A percentile compares a stretch with the other conserved stretches of the same genome.
Evolutionary conservation across 2,113 vertebrate genomes (phyloP).

Genomic region (Gorsachius goisagi): DNA sequence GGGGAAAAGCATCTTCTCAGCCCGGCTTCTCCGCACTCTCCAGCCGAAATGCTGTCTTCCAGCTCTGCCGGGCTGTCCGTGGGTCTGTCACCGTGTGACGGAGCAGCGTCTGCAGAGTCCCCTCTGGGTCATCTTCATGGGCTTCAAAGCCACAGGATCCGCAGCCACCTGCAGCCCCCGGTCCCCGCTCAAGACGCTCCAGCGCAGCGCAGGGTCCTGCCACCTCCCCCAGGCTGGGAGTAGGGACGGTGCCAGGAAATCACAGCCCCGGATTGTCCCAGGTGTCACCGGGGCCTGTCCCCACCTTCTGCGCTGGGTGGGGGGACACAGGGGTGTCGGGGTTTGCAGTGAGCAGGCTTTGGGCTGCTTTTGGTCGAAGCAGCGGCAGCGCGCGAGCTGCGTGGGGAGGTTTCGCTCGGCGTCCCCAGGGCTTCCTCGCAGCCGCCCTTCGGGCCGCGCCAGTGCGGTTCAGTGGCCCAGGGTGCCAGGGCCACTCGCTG

Average conservation of each 20-base stretch:
- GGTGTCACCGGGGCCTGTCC: background rate
- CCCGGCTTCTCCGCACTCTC: fast-evolving
- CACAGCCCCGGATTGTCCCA: fast-evolving
- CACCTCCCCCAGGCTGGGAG: background rate
- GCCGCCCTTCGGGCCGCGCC: background rate
- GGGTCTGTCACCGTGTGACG: background rate
- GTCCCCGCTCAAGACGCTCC: background rate
- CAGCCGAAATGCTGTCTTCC: background rate
- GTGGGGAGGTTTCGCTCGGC: background rate
- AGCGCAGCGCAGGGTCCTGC: background rate
- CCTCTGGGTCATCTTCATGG: fast-evolving
- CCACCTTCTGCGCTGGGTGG: fast-evolving
- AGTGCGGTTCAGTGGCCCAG: background rate
- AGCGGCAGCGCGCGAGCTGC: background rate
- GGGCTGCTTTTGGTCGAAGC: background rate
- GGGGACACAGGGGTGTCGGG: background rate
- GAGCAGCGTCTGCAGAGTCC: background rate
- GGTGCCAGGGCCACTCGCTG: background rate
- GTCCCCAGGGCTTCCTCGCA: background rate
- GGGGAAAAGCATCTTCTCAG: background rate
- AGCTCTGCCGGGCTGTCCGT: fast-evolving
- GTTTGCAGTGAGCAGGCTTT: too few relatives aligned
- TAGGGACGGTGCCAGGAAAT: background rate
- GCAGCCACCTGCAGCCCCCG: fast-evolving
- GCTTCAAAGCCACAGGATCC: background rate